A percentile compares a stretch with the other conserved stretches of the same genome.
These are phyloP conservation scores for Nomada fabriciana DNA, from an alignment of 2,888 invertebrate species.

Conservation along the genomic window DNA sequence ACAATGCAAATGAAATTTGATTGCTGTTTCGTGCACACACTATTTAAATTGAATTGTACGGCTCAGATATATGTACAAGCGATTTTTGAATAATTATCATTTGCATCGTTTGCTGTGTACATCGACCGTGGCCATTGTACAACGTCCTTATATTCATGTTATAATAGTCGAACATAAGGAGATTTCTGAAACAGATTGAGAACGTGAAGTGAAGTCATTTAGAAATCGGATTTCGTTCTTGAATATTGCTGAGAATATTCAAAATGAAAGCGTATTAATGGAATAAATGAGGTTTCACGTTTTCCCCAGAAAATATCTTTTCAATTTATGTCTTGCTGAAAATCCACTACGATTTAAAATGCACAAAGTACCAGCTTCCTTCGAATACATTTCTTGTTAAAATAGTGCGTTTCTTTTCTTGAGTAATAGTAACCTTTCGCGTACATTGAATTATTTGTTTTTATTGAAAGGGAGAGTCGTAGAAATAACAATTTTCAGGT, in stretches of 20 bases:
- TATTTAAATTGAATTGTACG: not conserved
- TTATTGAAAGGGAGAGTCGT: too few species aligned
- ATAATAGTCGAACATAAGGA: not conserved
- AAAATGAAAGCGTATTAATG: not conserved
- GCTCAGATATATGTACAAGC: not conserved
- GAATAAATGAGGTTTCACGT: not conserved
- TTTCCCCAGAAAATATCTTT: not conserved
- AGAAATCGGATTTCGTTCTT: not conserved
- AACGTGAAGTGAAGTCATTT: not conserved
- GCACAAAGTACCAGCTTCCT: too few species aligned
- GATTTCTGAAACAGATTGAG: not conserved
- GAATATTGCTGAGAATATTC: not conserved
- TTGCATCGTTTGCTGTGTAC: not conserved
- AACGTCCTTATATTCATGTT: too few species aligned
- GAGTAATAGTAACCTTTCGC: too few species aligned
- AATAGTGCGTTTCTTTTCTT: too few species aligned
- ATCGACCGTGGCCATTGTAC: not conserved
- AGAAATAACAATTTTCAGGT: too few species aligned
- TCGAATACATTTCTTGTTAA: too few species aligned
- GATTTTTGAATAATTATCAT: conserved; percentile 2
- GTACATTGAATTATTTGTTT: too few species aligned
- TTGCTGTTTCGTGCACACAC: not conserved
- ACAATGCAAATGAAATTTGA: not conserved
- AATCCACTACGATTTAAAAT: too few species aligned
- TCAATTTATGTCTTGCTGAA: too few species aligned